Evolutionary conservation across 1,140 invertebrate species (phyloP).

Genomic region (Leptinotarsa undecemlineata): DNA sequence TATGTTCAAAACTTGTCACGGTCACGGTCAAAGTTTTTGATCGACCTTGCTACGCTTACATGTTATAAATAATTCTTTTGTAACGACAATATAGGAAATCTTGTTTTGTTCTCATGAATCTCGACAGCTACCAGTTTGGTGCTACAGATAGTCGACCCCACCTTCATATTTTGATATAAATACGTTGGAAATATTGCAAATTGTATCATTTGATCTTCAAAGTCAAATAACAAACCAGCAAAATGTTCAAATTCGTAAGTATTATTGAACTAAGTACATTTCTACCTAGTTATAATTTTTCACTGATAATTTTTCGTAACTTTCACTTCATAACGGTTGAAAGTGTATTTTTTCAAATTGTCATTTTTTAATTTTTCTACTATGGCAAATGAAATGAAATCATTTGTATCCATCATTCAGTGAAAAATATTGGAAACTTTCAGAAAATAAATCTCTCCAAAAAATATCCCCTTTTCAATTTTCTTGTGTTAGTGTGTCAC

Average conservation of each 20-base stretch:
- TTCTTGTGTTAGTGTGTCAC: too few relatives aligned
- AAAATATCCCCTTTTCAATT: too few relatives aligned
- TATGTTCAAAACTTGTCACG: background rate
- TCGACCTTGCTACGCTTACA: background rate
- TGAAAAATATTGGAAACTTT: too few relatives aligned
- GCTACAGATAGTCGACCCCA: background rate
- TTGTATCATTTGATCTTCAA: conserved; percentile 22
- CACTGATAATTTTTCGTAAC: too few relatives aligned
- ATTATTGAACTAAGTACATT: background rate
- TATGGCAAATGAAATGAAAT: too few relatives aligned
- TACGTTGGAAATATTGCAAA: background rate
- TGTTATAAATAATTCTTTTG: background rate
- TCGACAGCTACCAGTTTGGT: background rate
- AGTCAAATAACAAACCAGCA: conserved; percentile 23
- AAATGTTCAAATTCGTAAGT: conserved; percentile 56
- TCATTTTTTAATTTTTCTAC: too few relatives aligned
- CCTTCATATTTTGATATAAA: conserved; percentile 17
- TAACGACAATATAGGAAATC: background rate
- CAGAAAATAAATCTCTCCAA: too few relatives aligned
- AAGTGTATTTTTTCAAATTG: too few relatives aligned
- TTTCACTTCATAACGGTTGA: too few relatives aligned
- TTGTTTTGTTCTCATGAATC: background rate
- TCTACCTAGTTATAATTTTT: too few relatives aligned
- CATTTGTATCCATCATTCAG: too few relatives aligned
- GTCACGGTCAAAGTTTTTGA: background rate